phyloP scores from a whole-genome alignment of 1,140 invertebrate species.

The Pogonomyrmex californicus region DNA sequence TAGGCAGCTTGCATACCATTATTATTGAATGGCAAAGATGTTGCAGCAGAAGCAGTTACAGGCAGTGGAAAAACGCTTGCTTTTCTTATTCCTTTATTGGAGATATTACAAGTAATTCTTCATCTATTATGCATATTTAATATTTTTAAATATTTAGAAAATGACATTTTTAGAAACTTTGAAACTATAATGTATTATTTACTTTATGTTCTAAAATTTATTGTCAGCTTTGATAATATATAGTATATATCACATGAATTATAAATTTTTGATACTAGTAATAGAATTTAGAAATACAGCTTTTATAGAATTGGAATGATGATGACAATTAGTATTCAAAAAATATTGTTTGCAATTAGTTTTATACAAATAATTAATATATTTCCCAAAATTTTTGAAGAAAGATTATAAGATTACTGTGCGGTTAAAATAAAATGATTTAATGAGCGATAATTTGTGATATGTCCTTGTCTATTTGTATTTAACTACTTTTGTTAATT shows the following conservation, averaged over 20 bases:
- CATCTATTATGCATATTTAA: constrained; percentile 15
- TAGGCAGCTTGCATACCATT: constrained; percentile 97
- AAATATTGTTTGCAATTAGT: neutral
- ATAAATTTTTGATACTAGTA: too few species aligned
- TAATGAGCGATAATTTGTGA: too few species aligned
- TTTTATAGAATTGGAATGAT: too few species aligned
- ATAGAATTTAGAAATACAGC: too few species aligned
- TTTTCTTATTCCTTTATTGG: constrained; percentile 96
- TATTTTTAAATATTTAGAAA: constrained; percentile 21
- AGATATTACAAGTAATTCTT: constrained; percentile 91
- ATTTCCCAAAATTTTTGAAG: too few species aligned
- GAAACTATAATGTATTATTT: neutral
- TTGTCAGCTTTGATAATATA: too few species aligned
- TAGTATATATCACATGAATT: too few species aligned
- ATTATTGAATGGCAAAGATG: constrained; percentile 96
- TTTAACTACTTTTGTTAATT: too few species aligned
- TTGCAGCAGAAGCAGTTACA: constrained; percentile 98
- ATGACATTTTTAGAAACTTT: constrained; percentile 10
- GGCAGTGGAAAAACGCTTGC: constrained; percentile 99
- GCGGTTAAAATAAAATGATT: too few species aligned
- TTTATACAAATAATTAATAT: neutral
- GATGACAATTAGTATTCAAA: neutral
- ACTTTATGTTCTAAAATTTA: neutral
- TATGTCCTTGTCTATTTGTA: too few species aligned
- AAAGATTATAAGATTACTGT: too few species aligned